Evolutionary conservation across 2,113 vertebrate genomes (phyloP).

Genomic region (Clarias macrocephalus): DNA sequence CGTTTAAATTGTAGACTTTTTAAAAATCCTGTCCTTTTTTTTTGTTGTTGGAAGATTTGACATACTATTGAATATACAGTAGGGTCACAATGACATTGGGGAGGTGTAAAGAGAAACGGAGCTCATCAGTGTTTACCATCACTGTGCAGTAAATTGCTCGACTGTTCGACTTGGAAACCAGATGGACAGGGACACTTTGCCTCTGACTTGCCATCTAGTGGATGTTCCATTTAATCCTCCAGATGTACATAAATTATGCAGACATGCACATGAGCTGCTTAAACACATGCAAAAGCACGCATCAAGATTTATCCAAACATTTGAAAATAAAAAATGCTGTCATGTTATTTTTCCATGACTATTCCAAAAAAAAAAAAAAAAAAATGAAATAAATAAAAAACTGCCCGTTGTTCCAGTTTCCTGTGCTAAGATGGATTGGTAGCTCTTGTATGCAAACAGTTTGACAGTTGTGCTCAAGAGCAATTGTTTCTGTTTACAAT

Average conservation of each 20-base stretch:
- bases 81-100: background rate
- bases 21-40: background rate
- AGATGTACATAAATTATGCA: background rate
- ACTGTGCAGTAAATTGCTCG: background rate
- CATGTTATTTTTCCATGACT: background rate
- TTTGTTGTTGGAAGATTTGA: background rate
- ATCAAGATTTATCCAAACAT: background rate
- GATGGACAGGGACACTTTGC: background rate
- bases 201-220: background rate
- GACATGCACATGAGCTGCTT: background rate
- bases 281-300: background rate
- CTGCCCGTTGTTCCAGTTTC: background rate
- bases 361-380: background rate
- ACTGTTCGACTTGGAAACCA: background rate
- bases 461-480: background rate
- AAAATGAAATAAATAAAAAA: too few species aligned
- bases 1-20: background rate
- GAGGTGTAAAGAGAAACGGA: background rate
- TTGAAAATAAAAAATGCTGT: background rate
- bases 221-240: background rate
- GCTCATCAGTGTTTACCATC: background rate
- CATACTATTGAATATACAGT: background rate
- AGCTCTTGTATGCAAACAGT: background rate
- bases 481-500: background rate
- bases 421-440: background rate